Percentiles rank a stretch among this genome's conserved stretches.
Evolutionary conservation across 1,140 invertebrate species (phyloP).

Genomic region (Bursaphelenchus mucronatus): DNA sequence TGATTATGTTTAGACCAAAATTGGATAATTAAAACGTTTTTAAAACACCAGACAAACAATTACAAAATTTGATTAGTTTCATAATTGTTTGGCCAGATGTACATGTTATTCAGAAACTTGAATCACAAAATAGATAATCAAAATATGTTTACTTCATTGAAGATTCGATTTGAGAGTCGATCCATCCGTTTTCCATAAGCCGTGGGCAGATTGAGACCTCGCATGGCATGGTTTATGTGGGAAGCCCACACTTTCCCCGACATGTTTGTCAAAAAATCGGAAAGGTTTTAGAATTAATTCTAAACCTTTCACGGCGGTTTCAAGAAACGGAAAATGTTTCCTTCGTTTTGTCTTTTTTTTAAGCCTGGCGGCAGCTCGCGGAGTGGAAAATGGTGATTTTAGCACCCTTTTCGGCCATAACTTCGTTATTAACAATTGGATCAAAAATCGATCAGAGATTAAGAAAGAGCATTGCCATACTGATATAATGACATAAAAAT

Average conservation of each 20-base stretch:
- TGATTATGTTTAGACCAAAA: conserved; percentile 6
- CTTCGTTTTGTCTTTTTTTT: too few relatives aligned
- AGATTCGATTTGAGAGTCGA: conserved; percentile 54
- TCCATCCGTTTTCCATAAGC: conserved; percentile 58
- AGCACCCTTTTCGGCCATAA: too few relatives aligned
- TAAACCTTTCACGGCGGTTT: too few relatives aligned
- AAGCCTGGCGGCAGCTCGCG: too few relatives aligned
- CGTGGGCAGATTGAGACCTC: conserved; percentile 40
- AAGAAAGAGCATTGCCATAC: too few relatives aligned
- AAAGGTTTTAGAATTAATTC: conserved; percentile 1
- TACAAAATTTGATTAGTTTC: conserved; percentile 3
- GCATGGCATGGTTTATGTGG: conserved; percentile 34
- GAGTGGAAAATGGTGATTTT: too few relatives aligned
- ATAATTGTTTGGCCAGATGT: conserved; percentile 14
- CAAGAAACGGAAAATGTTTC: too few relatives aligned
- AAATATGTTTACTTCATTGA: conserved; percentile 50
- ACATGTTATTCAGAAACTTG: conserved; percentile 18
- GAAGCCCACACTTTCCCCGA: conserved; percentile 32
- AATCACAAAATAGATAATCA: conserved; percentile 3
- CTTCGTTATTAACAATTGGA: too few relatives aligned
- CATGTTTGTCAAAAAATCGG: conserved; percentile 26
- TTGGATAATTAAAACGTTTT: conserved; percentile 1
- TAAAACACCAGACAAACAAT: conserved; percentile 26
- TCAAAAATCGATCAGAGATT: too few relatives aligned
- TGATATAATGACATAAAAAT: too few relatives aligned